Evolutionary conservation across 2,888 invertebrate genomes (phyloP).

Genomic region (Drosophila yooni): DNA sequence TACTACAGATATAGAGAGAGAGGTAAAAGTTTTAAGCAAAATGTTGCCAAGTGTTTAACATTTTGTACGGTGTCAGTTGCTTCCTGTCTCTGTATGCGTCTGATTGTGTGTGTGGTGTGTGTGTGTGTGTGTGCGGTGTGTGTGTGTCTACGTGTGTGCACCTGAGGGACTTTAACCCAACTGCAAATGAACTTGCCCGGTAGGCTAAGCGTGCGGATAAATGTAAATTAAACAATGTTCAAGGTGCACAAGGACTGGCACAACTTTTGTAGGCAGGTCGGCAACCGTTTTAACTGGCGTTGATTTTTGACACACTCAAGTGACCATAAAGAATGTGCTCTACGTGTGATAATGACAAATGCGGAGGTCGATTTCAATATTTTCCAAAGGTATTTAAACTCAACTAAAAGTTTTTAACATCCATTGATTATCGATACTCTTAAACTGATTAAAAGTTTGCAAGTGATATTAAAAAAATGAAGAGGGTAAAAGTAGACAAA

Average conservation of each 20-base stretch:
- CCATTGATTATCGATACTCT: background rate
- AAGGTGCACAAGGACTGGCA: conserved; percentile 40
- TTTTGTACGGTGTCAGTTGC: conserved; percentile 83
- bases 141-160: conserved; percentile 55
- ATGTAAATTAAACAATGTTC: conserved; percentile 84
- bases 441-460: background rate
- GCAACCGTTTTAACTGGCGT: conserved; percentile 62
- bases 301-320: conserved; percentile 65
- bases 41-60: conserved; percentile 83
- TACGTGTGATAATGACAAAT: conserved; percentile 7
- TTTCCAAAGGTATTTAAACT: background rate
- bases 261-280: conserved; percentile 31
- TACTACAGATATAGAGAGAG: conserved; percentile 1
- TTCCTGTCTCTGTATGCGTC: conserved; percentile 57
- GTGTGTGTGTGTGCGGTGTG: conserved; percentile 3
- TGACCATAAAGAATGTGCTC: conserved; percentile 18
- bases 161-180: conserved; percentile 53
- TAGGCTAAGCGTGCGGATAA: conserved; percentile 77
- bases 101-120: background rate
- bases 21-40: conserved; percentile 75
- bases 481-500: background rate
- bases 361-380: conserved; percentile 28
- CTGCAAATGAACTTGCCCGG: conserved; percentile 72
- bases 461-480: background rate
- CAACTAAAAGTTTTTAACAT: too few species aligned